Evolutionary conservation across 2,797 vertebrate genomes (phyloP).

Genomic region (Protonibea diacanthus): DNA sequence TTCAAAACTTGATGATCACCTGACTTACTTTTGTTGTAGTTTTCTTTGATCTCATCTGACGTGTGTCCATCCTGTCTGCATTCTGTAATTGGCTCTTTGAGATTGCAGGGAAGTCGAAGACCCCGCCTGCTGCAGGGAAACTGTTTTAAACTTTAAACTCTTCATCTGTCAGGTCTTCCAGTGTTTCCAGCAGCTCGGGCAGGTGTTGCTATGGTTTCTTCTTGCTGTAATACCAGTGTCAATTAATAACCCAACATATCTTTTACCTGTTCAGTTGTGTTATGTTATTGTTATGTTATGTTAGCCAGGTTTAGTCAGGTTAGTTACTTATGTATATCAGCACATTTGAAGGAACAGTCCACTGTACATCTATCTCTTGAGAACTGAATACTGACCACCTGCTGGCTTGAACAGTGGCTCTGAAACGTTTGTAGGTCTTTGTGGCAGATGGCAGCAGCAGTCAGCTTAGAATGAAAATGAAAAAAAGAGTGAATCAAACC

Average conservation of each 20-base stretch:
- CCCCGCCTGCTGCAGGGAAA: constrained; percentile 24
- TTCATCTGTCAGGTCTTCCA: constrained; percentile 17
- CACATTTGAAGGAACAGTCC: background rate
- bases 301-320: no score
- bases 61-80: constrained; percentile 30
- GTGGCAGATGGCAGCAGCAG: background rate
- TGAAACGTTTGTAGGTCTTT: background rate
- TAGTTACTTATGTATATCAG: background rate
- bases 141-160: constrained; percentile 30
- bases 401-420: background rate
- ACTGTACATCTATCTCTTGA: background rate
- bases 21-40: constrained; percentile 15
- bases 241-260: background rate
- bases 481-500: background rate
- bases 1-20: constrained; percentile 27
- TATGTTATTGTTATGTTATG: no score
- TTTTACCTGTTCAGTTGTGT: no score
- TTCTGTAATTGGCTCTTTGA: constrained; percentile 14
- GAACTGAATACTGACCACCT: background rate
- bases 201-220: constrained; percentile 15
- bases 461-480: background rate
- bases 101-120: constrained; percentile 28
- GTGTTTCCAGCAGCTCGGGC: constrained; percentile 11
- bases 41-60: constrained; percentile 24
- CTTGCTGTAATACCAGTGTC: background rate